phyloP scores from a whole-genome alignment of 2,888 invertebrate genomes.

The Coelopa pilipes region DNA sequence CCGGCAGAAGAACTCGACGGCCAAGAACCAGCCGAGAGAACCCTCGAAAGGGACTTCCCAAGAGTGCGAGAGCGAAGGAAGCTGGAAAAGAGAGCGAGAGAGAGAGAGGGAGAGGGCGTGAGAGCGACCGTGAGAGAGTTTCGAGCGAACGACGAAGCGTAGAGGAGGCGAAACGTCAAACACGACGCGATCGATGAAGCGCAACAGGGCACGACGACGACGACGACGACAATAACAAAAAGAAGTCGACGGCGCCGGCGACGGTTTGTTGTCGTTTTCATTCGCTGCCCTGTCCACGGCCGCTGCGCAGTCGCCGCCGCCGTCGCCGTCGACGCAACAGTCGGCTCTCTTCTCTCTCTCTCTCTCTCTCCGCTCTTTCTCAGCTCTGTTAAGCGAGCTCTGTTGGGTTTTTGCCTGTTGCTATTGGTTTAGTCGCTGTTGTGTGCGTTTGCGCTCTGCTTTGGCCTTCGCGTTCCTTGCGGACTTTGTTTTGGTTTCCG shows the following conservation, averaged over 20 bases:
- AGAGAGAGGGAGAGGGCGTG: neutral
- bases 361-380: too few species aligned
- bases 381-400: too few species aligned
- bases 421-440: neutral
- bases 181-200: conserved; percentile 33
- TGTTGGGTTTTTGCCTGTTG: too few species aligned
- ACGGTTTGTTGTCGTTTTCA: conserved; percentile 33
- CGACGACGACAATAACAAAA: too few species aligned
- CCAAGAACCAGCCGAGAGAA: neutral
- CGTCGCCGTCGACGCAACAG: conserved; percentile 7
- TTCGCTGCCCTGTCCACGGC: conserved; percentile 13
- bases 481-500: conserved; percentile 56
- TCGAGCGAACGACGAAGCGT: conserved; percentile 11
- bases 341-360: neutral
- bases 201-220: conserved; percentile 24
- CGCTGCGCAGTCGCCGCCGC: neutral
- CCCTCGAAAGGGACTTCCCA: too few species aligned
- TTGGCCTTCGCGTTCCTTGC: conserved; percentile 38
- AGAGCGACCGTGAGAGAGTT: neutral
- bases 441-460: conserved; percentile 23
- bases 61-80: neutral
- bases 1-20: too few species aligned
- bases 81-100: conserved; percentile 12
- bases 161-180: conserved; percentile 20
- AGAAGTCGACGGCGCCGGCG: neutral